These are phyloP conservation scores for Sebastes diaconus DNA, from an alignment of 2,797 vertebrate genomes.

Conservation along the genomic window DNA sequence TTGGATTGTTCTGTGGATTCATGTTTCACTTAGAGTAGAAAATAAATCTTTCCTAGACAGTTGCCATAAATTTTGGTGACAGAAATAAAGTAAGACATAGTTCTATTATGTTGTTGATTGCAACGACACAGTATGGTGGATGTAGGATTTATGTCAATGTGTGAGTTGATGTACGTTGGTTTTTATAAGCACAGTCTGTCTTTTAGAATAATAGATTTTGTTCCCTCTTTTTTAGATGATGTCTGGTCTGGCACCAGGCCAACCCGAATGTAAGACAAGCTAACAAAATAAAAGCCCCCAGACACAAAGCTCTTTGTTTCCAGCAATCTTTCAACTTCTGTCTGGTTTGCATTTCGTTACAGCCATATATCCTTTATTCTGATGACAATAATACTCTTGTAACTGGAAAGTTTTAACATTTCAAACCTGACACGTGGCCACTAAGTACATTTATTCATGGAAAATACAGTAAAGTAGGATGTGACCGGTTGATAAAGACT, in stretches of 20 bases:
- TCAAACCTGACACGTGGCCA: slow-evolving; percentile 21
- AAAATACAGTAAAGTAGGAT: slow-evolving; percentile 45
- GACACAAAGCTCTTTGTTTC: slow-evolving; percentile 47
- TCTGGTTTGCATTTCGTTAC: slow-evolving; percentile 45
- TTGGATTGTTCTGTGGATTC: slow-evolving; percentile 45
- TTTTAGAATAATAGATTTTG: slow-evolving; percentile 40
- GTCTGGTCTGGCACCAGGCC: slow-evolving; percentile 69
- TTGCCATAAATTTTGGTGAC: slow-evolving; percentile 58
- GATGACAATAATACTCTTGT: slow-evolving; percentile 13
- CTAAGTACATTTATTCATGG: slow-evolving; percentile 36
- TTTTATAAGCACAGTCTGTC: slow-evolving; percentile 54
- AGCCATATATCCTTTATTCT: slow-evolving; percentile 30
- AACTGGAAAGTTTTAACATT: slow-evolving; percentile 30
- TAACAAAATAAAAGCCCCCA: slow-evolving; percentile 68
- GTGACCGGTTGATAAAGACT: slow-evolving; percentile 17
- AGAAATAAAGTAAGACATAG: slow-evolving; percentile 40
- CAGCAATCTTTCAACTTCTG: slow-evolving; percentile 5
- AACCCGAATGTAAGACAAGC: slow-evolving; percentile 74
- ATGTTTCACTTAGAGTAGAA: slow-evolving; percentile 32
- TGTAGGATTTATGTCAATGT: slow-evolving; percentile 49
- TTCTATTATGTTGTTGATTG: slow-evolving; percentile 53
- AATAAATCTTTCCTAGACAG: slow-evolving; percentile 39
- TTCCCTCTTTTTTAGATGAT: slow-evolving; percentile 39
- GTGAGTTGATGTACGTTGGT: slow-evolving; percentile 36
- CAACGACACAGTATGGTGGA: slow-evolving; percentile 18